Percentiles rank a stretch among this genome's conserved stretches.
phyloP scores from a whole-genome alignment of 2,113 vertebrate genomes.

The Rhinoptilus africanus region DNA sequence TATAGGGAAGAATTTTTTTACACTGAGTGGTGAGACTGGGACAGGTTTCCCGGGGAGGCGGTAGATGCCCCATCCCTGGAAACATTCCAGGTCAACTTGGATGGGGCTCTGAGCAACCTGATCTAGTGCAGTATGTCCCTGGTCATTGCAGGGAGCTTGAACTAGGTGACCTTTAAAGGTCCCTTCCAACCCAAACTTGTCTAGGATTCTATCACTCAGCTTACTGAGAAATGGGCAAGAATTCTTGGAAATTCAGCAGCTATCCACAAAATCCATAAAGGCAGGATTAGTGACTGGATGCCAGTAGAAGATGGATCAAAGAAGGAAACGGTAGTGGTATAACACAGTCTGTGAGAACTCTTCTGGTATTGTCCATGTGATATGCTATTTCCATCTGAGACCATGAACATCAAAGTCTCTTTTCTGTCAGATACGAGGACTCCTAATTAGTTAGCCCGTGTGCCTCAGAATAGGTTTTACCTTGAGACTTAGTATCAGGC shows the following conservation, averaged over 20 bases:
- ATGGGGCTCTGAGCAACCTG: neutral
- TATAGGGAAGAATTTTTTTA: neutral
- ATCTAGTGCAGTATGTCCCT: neutral
- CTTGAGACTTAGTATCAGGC: neutral
- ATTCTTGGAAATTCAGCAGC: neutral
- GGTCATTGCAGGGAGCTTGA: neutral
- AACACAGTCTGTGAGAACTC: neutral
- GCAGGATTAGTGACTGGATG: neutral
- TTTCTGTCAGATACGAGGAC: neutral
- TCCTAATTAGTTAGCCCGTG: rapidly evolving
- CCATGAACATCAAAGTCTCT: neutral
- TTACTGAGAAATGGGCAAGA: neutral
- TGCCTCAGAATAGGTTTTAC: neutral
- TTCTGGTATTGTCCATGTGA: neutral
- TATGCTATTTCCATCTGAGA: neutral
- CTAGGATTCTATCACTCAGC: neutral
- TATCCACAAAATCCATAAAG: neutral
- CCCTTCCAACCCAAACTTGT: neutral
- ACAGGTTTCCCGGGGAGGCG: neutral
- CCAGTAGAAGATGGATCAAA: neutral
- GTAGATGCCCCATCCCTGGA: neutral
- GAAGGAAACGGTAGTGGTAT: neutral
- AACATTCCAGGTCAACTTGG: neutral
- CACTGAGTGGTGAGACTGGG: too few relatives aligned
- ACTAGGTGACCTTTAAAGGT: neutral